Percentiles rank a stretch among this genome's conserved stretches.
phyloP scores from a whole-genome alignment of 2,888 invertebrate species.

The Ectemnius cavifrons region DNA sequence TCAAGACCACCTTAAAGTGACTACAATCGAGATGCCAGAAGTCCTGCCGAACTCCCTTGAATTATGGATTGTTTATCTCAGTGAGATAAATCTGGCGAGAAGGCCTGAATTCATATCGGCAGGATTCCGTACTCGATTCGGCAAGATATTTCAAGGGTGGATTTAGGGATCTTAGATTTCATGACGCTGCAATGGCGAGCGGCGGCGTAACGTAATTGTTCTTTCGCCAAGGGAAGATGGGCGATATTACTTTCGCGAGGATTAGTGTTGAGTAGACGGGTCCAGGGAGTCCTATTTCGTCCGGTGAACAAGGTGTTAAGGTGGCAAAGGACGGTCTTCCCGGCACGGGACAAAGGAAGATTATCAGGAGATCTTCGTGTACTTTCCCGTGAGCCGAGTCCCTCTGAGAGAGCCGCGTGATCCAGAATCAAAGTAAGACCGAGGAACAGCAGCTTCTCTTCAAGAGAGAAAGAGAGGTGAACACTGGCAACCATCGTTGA shows the following conservation, averaged over 20 bases:
- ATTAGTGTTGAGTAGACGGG: conserved; percentile 8
- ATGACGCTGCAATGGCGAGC: neutral
- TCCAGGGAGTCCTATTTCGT: conserved; percentile 16
- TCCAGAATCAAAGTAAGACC: conserved; percentile 50
- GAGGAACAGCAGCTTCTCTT: conserved; percentile 25
- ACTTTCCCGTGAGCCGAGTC: conserved; percentile 34
- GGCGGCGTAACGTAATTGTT: neutral
- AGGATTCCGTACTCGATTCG: neutral
- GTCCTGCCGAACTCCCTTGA: neutral
- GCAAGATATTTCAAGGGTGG: neutral
- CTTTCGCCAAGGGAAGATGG: neutral
- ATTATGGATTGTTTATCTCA: conserved; percentile 12
- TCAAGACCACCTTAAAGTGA: conserved; percentile 3
- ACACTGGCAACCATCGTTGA: conserved; percentile 49
- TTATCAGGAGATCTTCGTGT: conserved; percentile 47
- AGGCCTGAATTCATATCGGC: neutral
- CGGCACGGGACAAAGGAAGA: conserved; percentile 44
- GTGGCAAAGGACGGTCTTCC: conserved; percentile 11
- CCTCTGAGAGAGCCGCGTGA: conserved; percentile 36
- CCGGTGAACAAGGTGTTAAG: conserved; percentile 10
- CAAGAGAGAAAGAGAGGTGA: neutral
- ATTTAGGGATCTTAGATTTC: neutral
- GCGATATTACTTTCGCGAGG: neutral
- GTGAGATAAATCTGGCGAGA: neutral
- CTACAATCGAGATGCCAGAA: conserved; percentile 10